Evolutionary conservation across 2,888 invertebrate genomes (phyloP), one percentile per base, ranked within the genome.

Genomic region (Julus scandinavius): DNA sequence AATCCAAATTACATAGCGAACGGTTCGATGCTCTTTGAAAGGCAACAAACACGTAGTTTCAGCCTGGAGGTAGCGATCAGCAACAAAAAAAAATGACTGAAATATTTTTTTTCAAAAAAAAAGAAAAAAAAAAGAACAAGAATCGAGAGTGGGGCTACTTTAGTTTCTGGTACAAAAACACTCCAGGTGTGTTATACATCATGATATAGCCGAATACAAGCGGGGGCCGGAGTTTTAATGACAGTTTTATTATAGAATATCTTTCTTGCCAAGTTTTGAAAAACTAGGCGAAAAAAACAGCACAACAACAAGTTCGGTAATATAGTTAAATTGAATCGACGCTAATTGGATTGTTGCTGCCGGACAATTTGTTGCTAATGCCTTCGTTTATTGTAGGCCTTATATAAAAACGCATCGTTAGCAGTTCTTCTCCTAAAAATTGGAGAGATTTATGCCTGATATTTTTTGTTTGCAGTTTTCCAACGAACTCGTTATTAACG

Each of bases 1-100:
- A 72, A 72, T 72, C 72, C 72, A 72, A 72, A 72, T 72, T 72
- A 63, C 58, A n/a, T 13, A 63, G 58, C 58, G 58, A 63, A 29
- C 29, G 72, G 72, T 72, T 72, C 72, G 72, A 72, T 72, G 72
- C 72, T 72, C 72, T 72, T 72, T 20, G 2, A 63, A 63, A 63
- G 58, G 58, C n/a, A n/a, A 29, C 1, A 17, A 63, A 63, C 17
- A 63, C 63, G 63, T 3, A n/a, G n/a, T 20, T 72, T 72, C 72
- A 54, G 29, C 72, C 58, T 63, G n/a, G 2, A 54, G 54, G 54
- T 54, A 6, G 41, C 41, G 2, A 45, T 45, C 41, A 45, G 41
- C 41, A 45, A 45, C 54, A 54, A 4, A 54, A 4, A 54, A 4
- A 54, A 54, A n/a, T n/a, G 11, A 2, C 54, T 15, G 54, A 63